Conservation (phyloP, 2,888 invertebrate species). For the Urechis unicinctus region DNA sequence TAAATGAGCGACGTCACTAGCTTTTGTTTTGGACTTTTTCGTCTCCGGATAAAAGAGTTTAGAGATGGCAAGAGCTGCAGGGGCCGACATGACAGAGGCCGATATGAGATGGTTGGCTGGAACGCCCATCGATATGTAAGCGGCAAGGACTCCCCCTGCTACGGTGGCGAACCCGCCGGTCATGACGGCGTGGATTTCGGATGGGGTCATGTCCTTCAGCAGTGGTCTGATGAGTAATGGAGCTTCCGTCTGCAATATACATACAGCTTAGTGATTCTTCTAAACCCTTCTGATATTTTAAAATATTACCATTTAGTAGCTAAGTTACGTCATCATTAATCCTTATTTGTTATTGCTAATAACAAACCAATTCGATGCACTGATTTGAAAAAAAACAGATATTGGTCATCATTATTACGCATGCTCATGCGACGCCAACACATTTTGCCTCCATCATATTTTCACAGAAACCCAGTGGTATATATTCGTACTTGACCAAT, state of each 20-base stretch:
- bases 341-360: too few relatives aligned
- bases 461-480: too few relatives aligned
- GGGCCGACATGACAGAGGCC: conserved; percentile 90
- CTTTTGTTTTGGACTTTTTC: conserved; percentile 14
- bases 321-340: too few relatives aligned
- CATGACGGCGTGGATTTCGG: conserved; percentile 90
- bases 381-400: too few relatives aligned
- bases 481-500: too few relatives aligned
- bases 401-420: too few relatives aligned
- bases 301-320: too few relatives aligned
- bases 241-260: conserved; percentile 91
- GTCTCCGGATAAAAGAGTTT: conserved; percentile 24
- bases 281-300: too few relatives aligned
- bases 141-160: conserved; percentile 79
- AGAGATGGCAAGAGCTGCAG: conserved; percentile 68
- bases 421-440: too few relatives aligned
- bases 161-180: conserved; percentile 92
- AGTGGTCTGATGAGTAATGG: conserved; percentile 84
- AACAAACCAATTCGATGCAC: too few relatives aligned
- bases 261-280: too few relatives aligned
- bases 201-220: conserved; percentile 73
- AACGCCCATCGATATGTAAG: conserved; percentile 77
- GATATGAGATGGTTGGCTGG: conserved; percentile 76
- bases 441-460: too few relatives aligned
- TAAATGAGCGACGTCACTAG: conserved; percentile 7